Conservation (phyloP, 2,113 vertebrate species). For the Phaethon lepturus region DNA sequence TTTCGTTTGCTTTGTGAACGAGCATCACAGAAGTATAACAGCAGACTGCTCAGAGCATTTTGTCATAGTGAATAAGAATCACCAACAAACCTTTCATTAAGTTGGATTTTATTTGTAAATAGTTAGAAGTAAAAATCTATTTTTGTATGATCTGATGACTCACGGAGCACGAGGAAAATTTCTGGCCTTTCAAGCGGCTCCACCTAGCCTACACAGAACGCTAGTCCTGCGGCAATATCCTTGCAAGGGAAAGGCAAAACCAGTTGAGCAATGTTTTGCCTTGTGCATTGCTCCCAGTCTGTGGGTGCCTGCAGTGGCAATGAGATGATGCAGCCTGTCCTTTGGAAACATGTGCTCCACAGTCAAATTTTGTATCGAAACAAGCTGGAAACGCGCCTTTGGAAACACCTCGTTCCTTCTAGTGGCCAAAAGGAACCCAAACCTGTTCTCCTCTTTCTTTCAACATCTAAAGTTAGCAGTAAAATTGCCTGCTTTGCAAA, state of each 20-base stretch:
- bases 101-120: slow-evolving; percentile 54
- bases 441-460: not conserved
- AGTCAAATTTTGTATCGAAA: not conserved
- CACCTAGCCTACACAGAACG: not conserved
- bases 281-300: not conserved
- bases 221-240: not conserved
- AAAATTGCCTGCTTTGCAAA: not conserved
- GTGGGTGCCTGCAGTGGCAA: not conserved
- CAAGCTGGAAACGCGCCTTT: not conserved
- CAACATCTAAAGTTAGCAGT: not conserved
- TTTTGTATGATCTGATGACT: slow-evolving; percentile 32
- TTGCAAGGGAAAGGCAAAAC: not conserved
- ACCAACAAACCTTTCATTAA: not conserved
- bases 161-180: slow-evolving; percentile 15
- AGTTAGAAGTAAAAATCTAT: slow-evolving; percentile 40
- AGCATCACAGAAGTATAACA: not conserved
- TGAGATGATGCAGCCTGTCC: not conserved
- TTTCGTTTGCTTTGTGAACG: not conserved
- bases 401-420: not conserved
- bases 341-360: not conserved
- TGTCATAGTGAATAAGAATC: not conserved
- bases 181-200: not conserved
- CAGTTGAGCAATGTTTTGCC: not conserved
- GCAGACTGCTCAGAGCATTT: not conserved
- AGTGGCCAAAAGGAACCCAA: not conserved